phyloP scores from a whole-genome alignment of 1,140 invertebrate genomes.

The Aphaenogaster floridana region DNA sequence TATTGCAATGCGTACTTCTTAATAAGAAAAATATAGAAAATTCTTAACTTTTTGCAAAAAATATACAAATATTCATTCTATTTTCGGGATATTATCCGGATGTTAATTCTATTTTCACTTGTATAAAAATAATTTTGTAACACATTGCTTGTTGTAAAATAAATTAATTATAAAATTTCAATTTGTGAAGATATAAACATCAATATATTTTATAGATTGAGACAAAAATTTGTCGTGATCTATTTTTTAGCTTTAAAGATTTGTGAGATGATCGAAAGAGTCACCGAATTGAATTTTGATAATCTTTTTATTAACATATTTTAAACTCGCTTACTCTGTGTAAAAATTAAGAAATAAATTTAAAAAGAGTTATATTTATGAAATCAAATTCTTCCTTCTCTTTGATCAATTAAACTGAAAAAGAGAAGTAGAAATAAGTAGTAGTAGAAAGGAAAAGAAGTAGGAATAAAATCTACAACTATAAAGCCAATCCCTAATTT shows the following conservation, averaged over 20 bases:
- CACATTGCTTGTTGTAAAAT: neutral
- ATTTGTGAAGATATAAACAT: neutral
- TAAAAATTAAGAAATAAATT: neutral
- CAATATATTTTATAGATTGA: neutral
- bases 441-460: slow-evolving; percentile 12
- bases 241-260: neutral
- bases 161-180: neutral
- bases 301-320: neutral
- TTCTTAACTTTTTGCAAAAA: neutral
- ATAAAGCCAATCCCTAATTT: slow-evolving; percentile 26
- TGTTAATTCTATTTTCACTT: neutral
- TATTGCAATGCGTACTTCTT: slow-evolving; percentile 8
- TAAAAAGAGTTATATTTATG: neutral
- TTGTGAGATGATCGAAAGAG: neutral
- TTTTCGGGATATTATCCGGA: neutral
- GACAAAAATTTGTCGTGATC: neutral
- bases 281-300: neutral
- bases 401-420: neutral
- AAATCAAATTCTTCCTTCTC: neutral
- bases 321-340: neutral
- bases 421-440: neutral
- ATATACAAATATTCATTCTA: neutral
- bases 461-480: slow-evolving; percentile 37
- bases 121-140: neutral
- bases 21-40: neutral